Evolutionary conservation across 64 coral and sea anemone genomes (phyloP).

Genomic region (Anthopleura sola): DNA sequence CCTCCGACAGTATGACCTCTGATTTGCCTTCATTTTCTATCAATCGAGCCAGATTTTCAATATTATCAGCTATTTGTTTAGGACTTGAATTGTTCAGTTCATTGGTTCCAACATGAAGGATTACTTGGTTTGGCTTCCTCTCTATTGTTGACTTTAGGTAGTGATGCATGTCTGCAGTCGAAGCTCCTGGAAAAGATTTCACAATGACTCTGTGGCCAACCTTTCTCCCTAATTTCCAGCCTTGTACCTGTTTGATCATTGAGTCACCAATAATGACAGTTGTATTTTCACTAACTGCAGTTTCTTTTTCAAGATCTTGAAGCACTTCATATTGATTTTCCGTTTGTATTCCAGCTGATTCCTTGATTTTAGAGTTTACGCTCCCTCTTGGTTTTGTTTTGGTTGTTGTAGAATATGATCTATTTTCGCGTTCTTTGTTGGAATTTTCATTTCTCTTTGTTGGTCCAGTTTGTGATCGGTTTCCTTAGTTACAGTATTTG

Average conservation of each 20-base stretch:
- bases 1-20: neutral
- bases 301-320: too few relatives aligned
- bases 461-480: too few relatives aligned
- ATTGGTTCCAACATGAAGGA: conserved; percentile 10
- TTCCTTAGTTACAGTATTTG: too few relatives aligned
- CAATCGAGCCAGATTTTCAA: neutral
- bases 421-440: too few relatives aligned
- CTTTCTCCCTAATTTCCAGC: conserved; percentile 17
- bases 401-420: too few relatives aligned
- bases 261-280: conserved; percentile 13
- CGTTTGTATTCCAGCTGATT: too few relatives aligned
- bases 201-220: conserved; percentile 35
- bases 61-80: neutral
- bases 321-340: too few relatives aligned
- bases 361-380: too few relatives aligned
- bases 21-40: conserved; percentile 1
- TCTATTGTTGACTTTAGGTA: conserved; percentile 19
- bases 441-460: too few relatives aligned
- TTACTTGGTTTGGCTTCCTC: conserved; percentile 7
- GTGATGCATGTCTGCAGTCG: neutral
- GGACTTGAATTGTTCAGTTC: neutral
- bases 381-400: too few relatives aligned
- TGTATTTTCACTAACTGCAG: too few relatives aligned
- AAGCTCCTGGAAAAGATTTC: conserved; percentile 16
- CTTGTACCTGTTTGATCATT: conserved; percentile 6